Percentiles rank a stretch among this genome's conserved stretches.
Evolutionary conservation across 1,140 invertebrate genomes (phyloP).

Genomic region (Drosophila quadrilineata): DNA sequence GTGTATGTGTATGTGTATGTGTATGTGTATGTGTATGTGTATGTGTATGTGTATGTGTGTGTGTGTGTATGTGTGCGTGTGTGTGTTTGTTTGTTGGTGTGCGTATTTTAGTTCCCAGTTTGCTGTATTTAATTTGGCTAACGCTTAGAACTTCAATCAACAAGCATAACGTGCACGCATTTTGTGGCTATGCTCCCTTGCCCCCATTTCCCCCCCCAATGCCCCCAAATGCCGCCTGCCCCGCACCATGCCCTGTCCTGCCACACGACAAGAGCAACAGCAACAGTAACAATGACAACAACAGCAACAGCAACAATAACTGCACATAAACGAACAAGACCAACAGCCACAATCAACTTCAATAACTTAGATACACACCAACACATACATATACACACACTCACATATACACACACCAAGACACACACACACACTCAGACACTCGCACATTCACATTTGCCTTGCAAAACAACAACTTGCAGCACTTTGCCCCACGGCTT

Average conservation of each 20-base stretch:
- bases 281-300: too few species aligned
- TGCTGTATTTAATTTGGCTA: slow-evolving; percentile 61
- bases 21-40: too few species aligned
- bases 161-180: slow-evolving; percentile 59
- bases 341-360: slow-evolving; percentile 59
- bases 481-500: slow-evolving; percentile 39
- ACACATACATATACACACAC: neutral
- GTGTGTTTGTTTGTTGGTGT: neutral
- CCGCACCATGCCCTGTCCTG: too few species aligned
- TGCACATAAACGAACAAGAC: slow-evolving; percentile 1
- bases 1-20: neutral
- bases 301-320: slow-evolving; percentile 7
- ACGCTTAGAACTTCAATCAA: slow-evolving; percentile 62
- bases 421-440: too few species aligned
- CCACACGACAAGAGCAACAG: too few species aligned
- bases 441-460: too few species aligned
- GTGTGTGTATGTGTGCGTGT: neutral
- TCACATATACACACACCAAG: too few species aligned
- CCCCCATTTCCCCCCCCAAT: neutral
- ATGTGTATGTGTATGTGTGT: too few species aligned
- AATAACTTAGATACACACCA: slow-evolving; percentile 53
- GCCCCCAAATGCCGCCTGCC: too few species aligned
- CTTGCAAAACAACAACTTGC: too few species aligned
- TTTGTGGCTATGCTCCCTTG: slow-evolving; percentile 31
- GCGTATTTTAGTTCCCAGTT: slow-evolving; percentile 22